A percentile compares a stretch with the other conserved stretches of the same genome.
Evolutionary conservation across 2,113 vertebrate species (phyloP).

Genomic region (Bambusicola thoracicus): DNA sequence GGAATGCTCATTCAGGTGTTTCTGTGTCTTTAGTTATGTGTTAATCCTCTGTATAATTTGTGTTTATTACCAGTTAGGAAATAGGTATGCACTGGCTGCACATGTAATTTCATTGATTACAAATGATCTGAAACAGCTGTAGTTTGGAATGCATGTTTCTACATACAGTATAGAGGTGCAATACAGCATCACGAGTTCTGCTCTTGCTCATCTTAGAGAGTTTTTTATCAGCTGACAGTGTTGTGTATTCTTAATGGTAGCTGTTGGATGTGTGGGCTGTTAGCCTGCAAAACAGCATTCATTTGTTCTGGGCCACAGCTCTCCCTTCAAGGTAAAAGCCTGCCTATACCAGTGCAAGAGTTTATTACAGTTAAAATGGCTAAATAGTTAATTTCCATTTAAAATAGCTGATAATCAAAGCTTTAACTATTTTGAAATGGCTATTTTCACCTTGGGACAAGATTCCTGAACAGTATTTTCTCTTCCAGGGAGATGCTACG

Average conservation of each 20-base stretch:
- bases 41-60: conserved; percentile 1
- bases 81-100: neutral
- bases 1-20: neutral
- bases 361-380: conserved; percentile 3
- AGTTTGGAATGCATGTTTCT: conserved; percentile 47
- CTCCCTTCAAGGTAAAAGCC: conserved; percentile 14
- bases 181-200: conserved; percentile 12
- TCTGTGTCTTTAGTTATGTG: neutral
- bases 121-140: conserved; percentile 22
- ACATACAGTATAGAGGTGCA: conserved; percentile 10
- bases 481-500: conserved; percentile 95
- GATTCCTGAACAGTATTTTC: conserved; percentile 68
- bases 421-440: neutral
- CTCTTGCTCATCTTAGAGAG: conserved; percentile 51
- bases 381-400: conserved; percentile 32
- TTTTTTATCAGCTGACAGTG: conserved; percentile 27
- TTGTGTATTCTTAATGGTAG: neutral
- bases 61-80: neutral
- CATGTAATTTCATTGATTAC: neutral
- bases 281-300: conserved; percentile 6
- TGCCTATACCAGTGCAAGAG: conserved; percentile 13
- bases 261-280: neutral
- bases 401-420: conserved; percentile 15
- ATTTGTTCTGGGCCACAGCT: neutral
- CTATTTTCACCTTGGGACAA: neutral